These are phyloP conservation scores for Selenia dentaria DNA, from an alignment of 2,888 invertebrate genomes.

Conservation along the genomic window DNA sequence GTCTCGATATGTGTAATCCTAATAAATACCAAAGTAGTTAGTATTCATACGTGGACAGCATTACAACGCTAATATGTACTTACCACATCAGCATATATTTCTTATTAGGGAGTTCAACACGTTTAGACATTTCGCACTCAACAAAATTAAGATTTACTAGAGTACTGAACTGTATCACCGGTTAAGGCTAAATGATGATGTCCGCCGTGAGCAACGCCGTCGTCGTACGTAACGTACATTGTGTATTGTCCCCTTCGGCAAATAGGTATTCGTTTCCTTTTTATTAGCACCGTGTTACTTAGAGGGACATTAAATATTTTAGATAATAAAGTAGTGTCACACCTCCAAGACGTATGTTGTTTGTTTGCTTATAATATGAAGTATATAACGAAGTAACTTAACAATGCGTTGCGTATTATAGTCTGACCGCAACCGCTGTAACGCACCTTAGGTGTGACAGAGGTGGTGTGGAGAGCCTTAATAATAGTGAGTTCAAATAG, in stretches of 20 bases:
- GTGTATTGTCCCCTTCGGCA: slow-evolving; percentile 36
- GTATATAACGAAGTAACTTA: too few relatives aligned
- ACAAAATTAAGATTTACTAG: slow-evolving; percentile 8
- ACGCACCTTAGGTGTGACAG: too few relatives aligned
- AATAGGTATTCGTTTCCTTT: slow-evolving; percentile 52
- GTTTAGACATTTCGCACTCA: slow-evolving; percentile 38
- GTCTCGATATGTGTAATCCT: too few relatives aligned
- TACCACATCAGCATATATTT: slow-evolving; percentile 58
- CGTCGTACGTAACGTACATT: slow-evolving; percentile 1
- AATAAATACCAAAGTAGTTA: too few relatives aligned
- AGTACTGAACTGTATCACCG: slow-evolving; percentile 23
- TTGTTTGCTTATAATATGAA: slow-evolving; percentile 8
- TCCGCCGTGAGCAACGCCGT: neutral
- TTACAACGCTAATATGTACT: slow-evolving; percentile 30
- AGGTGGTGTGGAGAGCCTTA: too few relatives aligned
- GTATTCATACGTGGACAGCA: too few relatives aligned
- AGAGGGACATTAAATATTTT: slow-evolving; percentile 24
- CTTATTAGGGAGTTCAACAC: slow-evolving; percentile 39
- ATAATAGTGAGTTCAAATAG: too few relatives aligned
- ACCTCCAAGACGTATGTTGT: slow-evolving; percentile 30
- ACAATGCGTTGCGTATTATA: too few relatives aligned
- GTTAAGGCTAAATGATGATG: slow-evolving; percentile 33
- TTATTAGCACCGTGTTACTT: slow-evolving; percentile 56
- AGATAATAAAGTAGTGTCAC: slow-evolving; percentile 26
- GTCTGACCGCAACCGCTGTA: too few relatives aligned